Evolutionary conservation across 2,888 invertebrate genomes (phyloP), one percentile per base, ranked within the genome.

Genomic region (Coleophora flavipennella): DNA sequence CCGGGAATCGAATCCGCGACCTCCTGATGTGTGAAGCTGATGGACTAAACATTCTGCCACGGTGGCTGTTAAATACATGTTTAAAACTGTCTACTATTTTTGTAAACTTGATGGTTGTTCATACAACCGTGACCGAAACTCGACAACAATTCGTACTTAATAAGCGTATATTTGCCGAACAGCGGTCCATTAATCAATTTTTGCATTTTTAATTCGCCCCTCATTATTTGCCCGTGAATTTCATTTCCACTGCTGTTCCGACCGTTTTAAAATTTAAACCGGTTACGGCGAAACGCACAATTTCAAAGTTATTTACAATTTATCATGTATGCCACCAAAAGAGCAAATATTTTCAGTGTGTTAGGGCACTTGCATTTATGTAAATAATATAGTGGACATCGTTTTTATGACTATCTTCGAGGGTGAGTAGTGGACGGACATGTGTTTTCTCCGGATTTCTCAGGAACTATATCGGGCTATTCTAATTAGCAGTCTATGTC

Each of bases 221-320:
- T 81, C 80, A 81, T 83, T 83, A 83, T 80, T 81, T 76, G 77
- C 64, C 69, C 47, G 74, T 65, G 71, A 76, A 80, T 73, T 79
- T 72, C 69, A 69, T 71, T 75, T 67, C 60, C 67, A 69, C 62
- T 67, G 76, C 70, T 73, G 74, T 64, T 66, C 56, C 59, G n/a
- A 64, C 63, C 66, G 66, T 74, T 79, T 77, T 69, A 80, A 76
- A 78, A 68, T 78, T 74, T 70, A 77, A 74, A 64, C 66, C 56
- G 53, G 51, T 29, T 47, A 58, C 58, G 62, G 57, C 70, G 71
- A 74, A 76, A 71, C 74, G 69, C 65, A 64, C 70, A 71, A 76
- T 20, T 79, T 76, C 61, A 74, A 75, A 77, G 80, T 81, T 78
- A 79, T 81, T 78, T 79, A 80, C 79, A 81, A 81, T 83, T 81